Percentiles rank a stretch among this genome's conserved stretches.
Conservation (phyloP, 2,113 vertebrate genomes). For the Zapornia atra region DNA sequence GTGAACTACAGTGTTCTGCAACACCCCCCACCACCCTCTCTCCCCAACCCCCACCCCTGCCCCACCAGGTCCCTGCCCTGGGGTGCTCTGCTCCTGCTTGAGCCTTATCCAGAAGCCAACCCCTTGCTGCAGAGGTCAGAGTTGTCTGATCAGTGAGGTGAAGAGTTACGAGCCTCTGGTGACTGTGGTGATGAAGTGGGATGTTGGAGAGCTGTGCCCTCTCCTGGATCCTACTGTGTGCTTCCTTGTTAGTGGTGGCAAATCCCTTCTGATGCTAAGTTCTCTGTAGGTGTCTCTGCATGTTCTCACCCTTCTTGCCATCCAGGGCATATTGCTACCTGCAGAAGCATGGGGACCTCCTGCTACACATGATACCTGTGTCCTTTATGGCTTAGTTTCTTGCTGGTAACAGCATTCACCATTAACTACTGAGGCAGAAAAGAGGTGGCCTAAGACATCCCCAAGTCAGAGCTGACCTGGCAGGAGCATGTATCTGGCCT, state of each 20-base stretch:
- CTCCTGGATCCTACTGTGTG: not conserved
- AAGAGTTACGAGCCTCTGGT: not conserved
- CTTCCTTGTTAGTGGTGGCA: fast-evolving
- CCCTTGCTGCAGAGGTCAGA: fast-evolving
- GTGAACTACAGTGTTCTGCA: not conserved
- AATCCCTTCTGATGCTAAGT: not conserved
- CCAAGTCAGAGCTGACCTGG: not conserved
- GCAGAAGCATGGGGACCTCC: not conserved
- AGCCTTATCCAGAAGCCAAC: not conserved
- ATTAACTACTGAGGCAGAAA: not conserved
- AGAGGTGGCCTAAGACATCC: not conserved
- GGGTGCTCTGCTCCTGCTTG: not conserved
- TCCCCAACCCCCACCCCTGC: no score
- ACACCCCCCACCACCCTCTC: not conserved
- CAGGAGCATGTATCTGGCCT: not conserved
- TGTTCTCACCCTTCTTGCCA: not conserved
- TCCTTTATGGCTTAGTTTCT: not conserved
- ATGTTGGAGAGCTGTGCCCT: not conserved
- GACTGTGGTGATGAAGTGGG: not conserved
- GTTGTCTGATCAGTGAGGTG: fast-evolving
- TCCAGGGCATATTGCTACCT: fast-evolving
- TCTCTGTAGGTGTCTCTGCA: not conserved
- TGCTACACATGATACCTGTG: not conserved
- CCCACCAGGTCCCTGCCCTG: not conserved
- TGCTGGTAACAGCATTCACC: not conserved